Base-by-base conservation (phyloP, 2,888 invertebrate species). In the Chalcis sispes region DNA sequence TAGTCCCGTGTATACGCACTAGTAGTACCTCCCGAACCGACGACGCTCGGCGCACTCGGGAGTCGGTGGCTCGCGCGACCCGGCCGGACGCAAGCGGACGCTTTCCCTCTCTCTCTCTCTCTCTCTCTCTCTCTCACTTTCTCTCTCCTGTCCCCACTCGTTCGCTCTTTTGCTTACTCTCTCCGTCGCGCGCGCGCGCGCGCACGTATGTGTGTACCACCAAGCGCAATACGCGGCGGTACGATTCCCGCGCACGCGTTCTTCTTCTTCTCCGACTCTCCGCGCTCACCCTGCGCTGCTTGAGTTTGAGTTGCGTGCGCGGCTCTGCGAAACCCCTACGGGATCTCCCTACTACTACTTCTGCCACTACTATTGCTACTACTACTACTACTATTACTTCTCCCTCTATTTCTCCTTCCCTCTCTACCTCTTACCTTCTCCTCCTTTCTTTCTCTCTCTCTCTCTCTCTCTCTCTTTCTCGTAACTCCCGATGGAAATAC, bases 21-120 rank as follows among this genome's bases (percentile, higher is more conserved):
- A 13, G 8, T 42, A 15, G 42, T 13, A 8, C 7, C 58, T 50
- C 54, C 61, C 73, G 54, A 42, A 64, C 64, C 75, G 70, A 75
- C 69, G 75, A 20, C 70, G 61, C 72, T 72, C 66, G 75, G 66
- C 75, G 66, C 61, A 67, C 71, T 76, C 71, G 61, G 40, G 50
- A 50, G 50, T n/a, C n/a, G n/a, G n/a, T n/a, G n/a, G n/a, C n/a
- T n/a, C n/a, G 3, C 54, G 56, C 58, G 70, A 70, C 75, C 75
- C 70, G 70, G 70, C 75, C 62, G 75, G 66, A 70, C 67, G 61
- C 54, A 15, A 42, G 65, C 52, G 50, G 48, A 36, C 59, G 66
- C 36, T 13, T 56, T 50, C 40, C 36, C 52, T 23, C n/a, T 18
- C 32, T 4, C 29, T 27, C 32, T n/a, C 32, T 32, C n/a, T n/a